Conservation (phyloP, 2,113 vertebrate species). For the Pachyramphus minor region DNA sequence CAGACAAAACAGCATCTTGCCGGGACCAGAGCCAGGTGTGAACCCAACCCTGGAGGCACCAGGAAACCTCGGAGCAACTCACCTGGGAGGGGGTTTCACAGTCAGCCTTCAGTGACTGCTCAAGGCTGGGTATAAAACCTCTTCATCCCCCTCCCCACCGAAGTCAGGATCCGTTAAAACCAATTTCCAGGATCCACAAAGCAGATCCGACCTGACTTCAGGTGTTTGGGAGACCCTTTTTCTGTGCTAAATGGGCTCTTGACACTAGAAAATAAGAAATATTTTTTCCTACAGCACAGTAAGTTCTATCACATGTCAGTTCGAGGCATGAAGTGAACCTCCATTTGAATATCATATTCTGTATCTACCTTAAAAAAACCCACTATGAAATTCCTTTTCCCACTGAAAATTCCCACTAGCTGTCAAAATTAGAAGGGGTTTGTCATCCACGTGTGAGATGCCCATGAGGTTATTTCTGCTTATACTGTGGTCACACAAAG, state of each 20-base stretch:
- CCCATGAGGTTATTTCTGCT: background rate
- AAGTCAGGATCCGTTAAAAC: background rate
- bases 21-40: background rate
- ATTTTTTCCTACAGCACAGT: background rate
- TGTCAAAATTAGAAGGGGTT: background rate
- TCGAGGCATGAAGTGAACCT: background rate
- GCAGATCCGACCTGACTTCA: background rate
- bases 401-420: background rate
- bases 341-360: background rate
- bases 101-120: background rate
- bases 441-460: rapidly evolving
- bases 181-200: background rate
- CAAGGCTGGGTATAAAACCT: background rate
- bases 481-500: background rate
- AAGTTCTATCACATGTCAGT: background rate
- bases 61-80: background rate
- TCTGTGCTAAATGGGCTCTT: background rate
- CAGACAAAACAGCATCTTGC: background rate
- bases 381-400: background rate
- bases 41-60: background rate
- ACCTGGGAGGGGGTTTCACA: background rate
- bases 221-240: background rate
- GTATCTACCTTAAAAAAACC: background rate
- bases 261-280: background rate
- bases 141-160: background rate